Percentiles rank a stretch among this genome's conserved stretches.
These are phyloP conservation scores for Melopsittacus undulatus DNA, from an alignment of 2,797 vertebrate species.

Conservation along the genomic window DNA sequence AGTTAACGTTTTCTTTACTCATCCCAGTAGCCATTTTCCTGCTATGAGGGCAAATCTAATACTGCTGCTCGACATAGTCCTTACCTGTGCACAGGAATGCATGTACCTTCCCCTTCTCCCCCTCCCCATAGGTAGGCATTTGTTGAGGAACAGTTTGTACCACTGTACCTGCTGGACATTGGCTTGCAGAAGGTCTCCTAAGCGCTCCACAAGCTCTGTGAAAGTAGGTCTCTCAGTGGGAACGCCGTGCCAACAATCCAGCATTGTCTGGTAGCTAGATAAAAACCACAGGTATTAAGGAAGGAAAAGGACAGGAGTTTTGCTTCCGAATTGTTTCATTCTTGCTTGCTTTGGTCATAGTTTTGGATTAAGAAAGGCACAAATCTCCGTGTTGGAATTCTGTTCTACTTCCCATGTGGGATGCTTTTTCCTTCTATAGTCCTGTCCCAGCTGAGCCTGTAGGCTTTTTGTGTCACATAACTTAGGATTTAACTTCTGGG, in stretches of 20 bases:
- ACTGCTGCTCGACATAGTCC: fast-evolving
- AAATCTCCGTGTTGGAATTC: neutral
- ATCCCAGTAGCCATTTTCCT: neutral
- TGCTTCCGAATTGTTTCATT: neutral
- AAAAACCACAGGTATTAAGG: neutral
- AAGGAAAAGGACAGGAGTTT: neutral
- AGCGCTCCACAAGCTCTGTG: slow-evolving; percentile 87
- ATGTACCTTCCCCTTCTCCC: neutral
- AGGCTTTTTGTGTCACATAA: neutral
- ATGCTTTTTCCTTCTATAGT: neutral
- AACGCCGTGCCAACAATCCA: slow-evolving; percentile 91
- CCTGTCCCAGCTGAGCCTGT: neutral
- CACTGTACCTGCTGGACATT: slow-evolving; percentile 89
- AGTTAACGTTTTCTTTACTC: neutral
- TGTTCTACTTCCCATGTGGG: neutral
- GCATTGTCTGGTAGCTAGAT: slow-evolving; percentile 91
- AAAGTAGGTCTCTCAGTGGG: slow-evolving; percentile 86
- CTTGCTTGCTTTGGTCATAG: neutral
- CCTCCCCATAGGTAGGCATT: neutral
- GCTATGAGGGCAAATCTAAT: neutral
- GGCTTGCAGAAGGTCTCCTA: slow-evolving; percentile 92
- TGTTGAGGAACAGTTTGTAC: neutral
- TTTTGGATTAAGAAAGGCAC: neutral
- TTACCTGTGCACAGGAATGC: neutral
- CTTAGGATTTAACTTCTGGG: neutral